Conservation (phyloP, 2,113 vertebrate species). For the Himantopus leucocephalus region DNA sequence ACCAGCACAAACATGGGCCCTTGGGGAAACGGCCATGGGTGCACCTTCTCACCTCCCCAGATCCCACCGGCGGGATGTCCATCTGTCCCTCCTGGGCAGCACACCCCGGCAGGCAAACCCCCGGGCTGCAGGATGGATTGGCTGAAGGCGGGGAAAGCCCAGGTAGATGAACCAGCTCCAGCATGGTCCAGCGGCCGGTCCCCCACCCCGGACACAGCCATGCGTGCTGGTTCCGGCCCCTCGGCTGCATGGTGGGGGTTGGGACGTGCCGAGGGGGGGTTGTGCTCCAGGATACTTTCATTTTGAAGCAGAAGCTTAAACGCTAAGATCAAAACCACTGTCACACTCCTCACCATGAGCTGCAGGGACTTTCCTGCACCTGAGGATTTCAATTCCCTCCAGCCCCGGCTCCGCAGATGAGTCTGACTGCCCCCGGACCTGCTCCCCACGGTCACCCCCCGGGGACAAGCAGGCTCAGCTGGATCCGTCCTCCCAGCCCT, state of each 20-base stretch:
- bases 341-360: fast-evolving
- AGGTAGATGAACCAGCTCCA: neutral
- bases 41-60: neutral
- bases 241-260: fast-evolving
- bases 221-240: fast-evolving
- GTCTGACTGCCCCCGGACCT: neutral
- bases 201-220: neutral
- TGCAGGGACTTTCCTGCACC: neutral
- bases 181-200: fast-evolving
- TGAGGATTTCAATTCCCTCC: neutral
- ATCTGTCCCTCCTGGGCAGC: neutral
- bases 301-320: neutral
- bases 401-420: neutral
- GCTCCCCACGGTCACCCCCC: fast-evolving
- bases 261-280: neutral
- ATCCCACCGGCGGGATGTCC: neutral
- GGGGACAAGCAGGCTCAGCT: no score
- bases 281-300: neutral
- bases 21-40: neutral
- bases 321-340: neutral
- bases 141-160: neutral
- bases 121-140: fast-evolving
- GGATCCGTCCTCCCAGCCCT: neutral
- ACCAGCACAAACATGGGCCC: fast-evolving
- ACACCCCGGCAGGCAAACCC: neutral